phyloP scores from a whole-genome alignment of 2,797 vertebrate species.

The Crocidura indochinensis region DNA sequence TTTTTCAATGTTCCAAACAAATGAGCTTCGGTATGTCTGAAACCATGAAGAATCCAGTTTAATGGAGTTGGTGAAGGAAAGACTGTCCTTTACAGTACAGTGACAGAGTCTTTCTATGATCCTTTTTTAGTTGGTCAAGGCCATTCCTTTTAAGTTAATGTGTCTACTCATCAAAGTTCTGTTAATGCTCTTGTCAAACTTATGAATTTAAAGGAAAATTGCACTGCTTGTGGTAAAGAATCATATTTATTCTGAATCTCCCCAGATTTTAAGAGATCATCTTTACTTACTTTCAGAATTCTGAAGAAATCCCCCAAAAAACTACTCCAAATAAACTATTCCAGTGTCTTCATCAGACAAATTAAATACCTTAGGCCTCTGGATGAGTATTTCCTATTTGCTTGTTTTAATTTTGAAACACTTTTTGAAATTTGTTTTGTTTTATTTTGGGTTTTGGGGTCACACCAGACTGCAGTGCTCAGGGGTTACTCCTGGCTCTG shows the following conservation, averaged over 20 bases:
- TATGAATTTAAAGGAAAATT: not conserved
- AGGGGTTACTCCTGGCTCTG: too few species aligned
- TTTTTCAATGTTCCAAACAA: not conserved
- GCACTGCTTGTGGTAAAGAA: not conserved
- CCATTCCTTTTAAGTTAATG: not conserved
- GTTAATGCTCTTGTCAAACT: not conserved
- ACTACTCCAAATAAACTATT: not conserved
- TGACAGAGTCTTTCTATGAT: not conserved
- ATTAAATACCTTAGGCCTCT: not conserved
- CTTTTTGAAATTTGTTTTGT: too few species aligned
- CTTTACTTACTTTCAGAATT: not conserved
- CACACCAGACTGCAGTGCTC: too few species aligned
- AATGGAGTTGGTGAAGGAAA: not conserved
- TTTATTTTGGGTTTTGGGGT: too few species aligned
- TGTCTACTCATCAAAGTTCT: not conserved
- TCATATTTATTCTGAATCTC: not conserved
- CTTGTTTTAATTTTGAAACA: too few species aligned
- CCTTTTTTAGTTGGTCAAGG: not conserved
- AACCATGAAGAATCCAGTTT: not conserved
- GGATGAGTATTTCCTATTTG: too few species aligned
- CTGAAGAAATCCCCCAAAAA: slow-evolving; percentile 26
- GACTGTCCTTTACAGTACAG: not conserved
- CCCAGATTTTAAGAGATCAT: not conserved
- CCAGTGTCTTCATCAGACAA: not conserved
- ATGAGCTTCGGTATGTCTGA: not conserved